A percentile compares a stretch with the other conserved stretches of the same genome.
phyloP scores from a whole-genome alignment of 2,888 invertebrate genomes.

The Leptopilina drosophilae region DNA sequence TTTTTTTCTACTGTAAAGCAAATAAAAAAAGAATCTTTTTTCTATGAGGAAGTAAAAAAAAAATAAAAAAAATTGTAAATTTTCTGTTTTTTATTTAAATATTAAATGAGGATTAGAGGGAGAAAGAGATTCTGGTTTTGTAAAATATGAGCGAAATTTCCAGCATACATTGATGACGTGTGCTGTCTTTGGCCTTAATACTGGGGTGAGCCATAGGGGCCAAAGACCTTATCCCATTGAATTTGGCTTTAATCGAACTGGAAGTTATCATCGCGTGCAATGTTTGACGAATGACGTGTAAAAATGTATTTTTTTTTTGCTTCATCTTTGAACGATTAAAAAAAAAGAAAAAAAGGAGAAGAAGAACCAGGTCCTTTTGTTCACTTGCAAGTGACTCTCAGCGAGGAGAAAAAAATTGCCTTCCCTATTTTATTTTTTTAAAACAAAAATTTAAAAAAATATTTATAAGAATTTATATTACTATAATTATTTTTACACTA shows the following conservation, averaged over 20 bases:
- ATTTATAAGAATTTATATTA: too few species aligned
- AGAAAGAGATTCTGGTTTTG: not conserved
- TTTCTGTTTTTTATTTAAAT: not conserved
- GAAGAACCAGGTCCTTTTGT: not conserved
- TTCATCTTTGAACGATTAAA: not conserved
- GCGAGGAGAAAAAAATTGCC: not conserved
- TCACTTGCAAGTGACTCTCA: not conserved
- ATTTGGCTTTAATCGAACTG: slow-evolving; percentile 62
- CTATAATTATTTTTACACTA: too few species aligned
- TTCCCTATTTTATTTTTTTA: too few species aligned
- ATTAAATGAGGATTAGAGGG: slow-evolving; percentile 16
- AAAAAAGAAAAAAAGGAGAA: not conserved
- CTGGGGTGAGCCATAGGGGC: slow-evolving; percentile 52
- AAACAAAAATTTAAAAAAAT: too few species aligned
- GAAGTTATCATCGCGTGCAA: slow-evolving; percentile 58
- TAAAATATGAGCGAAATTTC: not conserved
- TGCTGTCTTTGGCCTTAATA: slow-evolving; percentile 61
- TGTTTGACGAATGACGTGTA: slow-evolving; percentile 15
- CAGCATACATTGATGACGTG: slow-evolving; percentile 5
- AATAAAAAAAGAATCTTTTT: too few species aligned
- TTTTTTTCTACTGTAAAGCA: too few species aligned
- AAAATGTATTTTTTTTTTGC: not conserved
- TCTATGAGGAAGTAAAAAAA: not conserved
- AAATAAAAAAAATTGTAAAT: not conserved
- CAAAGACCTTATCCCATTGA: slow-evolving; percentile 64